Evolutionary conservation across 2,113 vertebrate species (phyloP).

Genomic region (Psephotus haematonotus): DNA sequence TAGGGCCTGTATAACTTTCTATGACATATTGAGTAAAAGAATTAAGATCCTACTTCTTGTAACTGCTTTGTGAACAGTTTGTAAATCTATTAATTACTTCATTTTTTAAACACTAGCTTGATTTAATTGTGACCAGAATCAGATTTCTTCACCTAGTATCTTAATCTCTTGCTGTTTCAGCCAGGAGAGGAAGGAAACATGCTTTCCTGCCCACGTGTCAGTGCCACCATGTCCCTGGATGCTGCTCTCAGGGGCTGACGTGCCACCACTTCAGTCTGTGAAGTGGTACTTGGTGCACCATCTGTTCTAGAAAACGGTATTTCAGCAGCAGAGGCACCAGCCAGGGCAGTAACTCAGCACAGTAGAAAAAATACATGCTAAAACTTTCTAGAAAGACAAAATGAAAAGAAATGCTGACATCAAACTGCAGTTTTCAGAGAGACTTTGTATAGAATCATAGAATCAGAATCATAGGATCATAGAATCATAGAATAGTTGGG

Average conservation of each 20-base stretch:
- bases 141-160: not conserved
- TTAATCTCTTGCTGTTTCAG: rapidly evolving
- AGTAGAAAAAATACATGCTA: not conserved
- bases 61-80: not conserved
- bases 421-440: not conserved
- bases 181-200: not conserved
- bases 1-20: not conserved
- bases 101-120: not conserved
- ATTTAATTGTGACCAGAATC: not conserved
- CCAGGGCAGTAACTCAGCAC: not conserved
- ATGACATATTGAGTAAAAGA: not conserved
- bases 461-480: too few species aligned
- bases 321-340: not conserved
- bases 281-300: rapidly evolving
- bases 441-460: not conserved
- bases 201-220: not conserved
- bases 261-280: not conserved
- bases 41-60: not conserved
- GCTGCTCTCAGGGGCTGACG: not conserved
- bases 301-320: not conserved
- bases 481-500: too few species aligned
- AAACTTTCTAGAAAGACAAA: not conserved
- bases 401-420: not conserved
- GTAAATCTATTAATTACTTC: not conserved
- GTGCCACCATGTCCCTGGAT: not conserved